Evolutionary conservation across 2,888 invertebrate genomes (phyloP).

Genomic region (Drosophila prostipennis): DNA sequence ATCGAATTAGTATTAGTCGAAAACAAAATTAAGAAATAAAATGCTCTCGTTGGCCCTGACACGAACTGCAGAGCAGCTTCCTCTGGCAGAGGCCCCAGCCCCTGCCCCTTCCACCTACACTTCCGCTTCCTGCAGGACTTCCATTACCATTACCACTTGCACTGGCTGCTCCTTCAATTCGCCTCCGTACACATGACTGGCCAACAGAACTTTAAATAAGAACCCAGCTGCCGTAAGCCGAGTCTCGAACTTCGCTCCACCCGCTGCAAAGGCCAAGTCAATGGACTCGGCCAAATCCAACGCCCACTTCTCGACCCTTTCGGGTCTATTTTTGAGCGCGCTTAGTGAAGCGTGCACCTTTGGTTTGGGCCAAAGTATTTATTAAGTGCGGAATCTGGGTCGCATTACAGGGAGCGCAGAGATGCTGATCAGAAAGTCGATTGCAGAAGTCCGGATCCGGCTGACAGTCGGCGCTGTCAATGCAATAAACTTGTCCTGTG

Average conservation of each 20-base stretch:
- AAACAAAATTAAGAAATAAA: conserved; percentile 77
- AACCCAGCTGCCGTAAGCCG: conserved; percentile 45
- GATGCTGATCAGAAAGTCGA: conserved; percentile 45
- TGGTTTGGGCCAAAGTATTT: conserved; percentile 70
- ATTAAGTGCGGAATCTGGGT: conserved; percentile 69
- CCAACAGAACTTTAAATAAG: conserved; percentile 74
- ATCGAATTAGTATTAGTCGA: conserved; percentile 75
- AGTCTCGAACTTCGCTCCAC: conserved; percentile 26
- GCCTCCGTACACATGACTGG: conserved; percentile 76
- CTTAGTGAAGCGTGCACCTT: conserved; percentile 69
- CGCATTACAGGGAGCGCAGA: conserved; percentile 29
- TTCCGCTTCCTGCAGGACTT: conserved; percentile 20
- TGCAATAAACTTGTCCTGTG: conserved; percentile 56
- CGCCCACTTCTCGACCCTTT: conserved; percentile 12
- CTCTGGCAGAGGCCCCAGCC: neutral
- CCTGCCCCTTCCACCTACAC: conserved; percentile 3
- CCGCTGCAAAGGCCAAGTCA: conserved; percentile 51
- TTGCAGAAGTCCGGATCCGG: conserved; percentile 38
- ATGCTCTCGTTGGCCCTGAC: conserved; percentile 50
- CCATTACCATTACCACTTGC: conserved; percentile 39
- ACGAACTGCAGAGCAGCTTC: conserved; percentile 33
- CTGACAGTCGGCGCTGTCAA: conserved; percentile 32
- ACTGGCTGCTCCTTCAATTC: conserved; percentile 34
- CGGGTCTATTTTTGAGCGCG: conserved; percentile 55
- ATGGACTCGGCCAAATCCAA: conserved; percentile 52